Evolutionary conservation across 1,140 invertebrate species (phyloP).

Genomic region (Hypsibius dujardini): DNA sequence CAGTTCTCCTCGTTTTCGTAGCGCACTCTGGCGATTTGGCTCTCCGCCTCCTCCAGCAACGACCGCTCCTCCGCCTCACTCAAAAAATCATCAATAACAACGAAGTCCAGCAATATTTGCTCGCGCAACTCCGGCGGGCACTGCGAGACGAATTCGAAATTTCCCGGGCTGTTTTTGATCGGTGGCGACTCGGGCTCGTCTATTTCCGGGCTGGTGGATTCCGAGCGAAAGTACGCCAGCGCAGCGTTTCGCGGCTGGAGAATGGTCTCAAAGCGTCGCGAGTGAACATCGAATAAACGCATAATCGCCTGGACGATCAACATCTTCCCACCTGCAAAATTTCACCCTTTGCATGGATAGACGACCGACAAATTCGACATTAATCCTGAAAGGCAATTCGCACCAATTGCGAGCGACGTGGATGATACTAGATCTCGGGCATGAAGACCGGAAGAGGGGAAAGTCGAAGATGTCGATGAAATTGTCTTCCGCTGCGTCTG

Average conservation of each 20-base stretch:
- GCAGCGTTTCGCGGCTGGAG: constrained; percentile 8
- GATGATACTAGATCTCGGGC: no score
- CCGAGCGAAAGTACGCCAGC: constrained; percentile 9
- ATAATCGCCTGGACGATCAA: constrained; percentile 6
- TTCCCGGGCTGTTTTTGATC: neutral
- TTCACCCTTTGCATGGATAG: no score
- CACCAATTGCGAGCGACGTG: no score
- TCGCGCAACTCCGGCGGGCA: neutral
- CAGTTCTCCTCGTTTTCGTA: constrained; percentile 80
- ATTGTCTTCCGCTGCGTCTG: no score
- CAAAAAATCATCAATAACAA: constrained; percentile 56
- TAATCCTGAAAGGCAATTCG: no score
- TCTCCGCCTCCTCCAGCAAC: constrained; percentile 63
- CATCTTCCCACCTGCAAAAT: no score
- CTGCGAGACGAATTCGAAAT: constrained; percentile 7
- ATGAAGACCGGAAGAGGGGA: no score
- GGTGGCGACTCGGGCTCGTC: neutral
- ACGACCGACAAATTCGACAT: no score
- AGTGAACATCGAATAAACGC: constrained; percentile 2
- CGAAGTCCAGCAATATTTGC: constrained; percentile 29
- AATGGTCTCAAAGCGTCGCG: constrained; percentile 11
- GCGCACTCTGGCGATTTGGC: constrained; percentile 60
- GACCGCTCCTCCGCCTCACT: constrained; percentile 51
- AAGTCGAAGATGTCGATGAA: no score
- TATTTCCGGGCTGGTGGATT: constrained; percentile 1